Evolutionary conservation across 2,888 invertebrate species (phyloP).

Genomic region (Caenorhabditis sinica): DNA sequence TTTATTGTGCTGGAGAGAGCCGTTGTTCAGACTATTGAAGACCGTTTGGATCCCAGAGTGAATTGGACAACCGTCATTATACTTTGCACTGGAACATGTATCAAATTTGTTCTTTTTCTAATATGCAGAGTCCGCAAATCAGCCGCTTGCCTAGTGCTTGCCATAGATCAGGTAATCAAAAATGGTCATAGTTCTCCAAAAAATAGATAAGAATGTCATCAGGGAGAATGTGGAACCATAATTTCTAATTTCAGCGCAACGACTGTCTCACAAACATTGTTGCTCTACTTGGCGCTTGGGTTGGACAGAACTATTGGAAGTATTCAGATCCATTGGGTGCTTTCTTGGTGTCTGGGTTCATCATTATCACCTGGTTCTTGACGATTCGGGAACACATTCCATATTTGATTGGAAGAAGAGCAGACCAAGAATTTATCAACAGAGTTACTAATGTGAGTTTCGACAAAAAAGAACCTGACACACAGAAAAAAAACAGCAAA

Average conservation of each 20-base stretch:
- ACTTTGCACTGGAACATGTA: conserved; percentile 70
- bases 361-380: conserved; percentile 75
- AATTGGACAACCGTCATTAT: conserved; percentile 71
- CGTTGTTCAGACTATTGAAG: conserved; percentile 81
- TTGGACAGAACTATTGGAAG: conserved; percentile 84
- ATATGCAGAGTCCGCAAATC: conserved; percentile 73
- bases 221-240: neutral
- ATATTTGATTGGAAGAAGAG: conserved; percentile 74
- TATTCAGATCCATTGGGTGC: conserved; percentile 86
- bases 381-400: conserved; percentile 76
- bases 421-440: conserved; percentile 74
- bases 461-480: neutral
- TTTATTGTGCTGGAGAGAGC: conserved; percentile 84
- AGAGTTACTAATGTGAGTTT: conserved; percentile 72
- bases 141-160: conserved; percentile 77
- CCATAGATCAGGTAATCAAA: conserved; percentile 83
- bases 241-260: conserved; percentile 82
- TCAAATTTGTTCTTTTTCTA: conserved; percentile 74
- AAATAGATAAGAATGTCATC: neutral
- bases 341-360: conserved; percentile 82
- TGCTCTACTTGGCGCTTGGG: conserved; percentile 85
- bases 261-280: conserved; percentile 85
- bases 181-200: neutral
- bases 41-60: conserved; percentile 70
- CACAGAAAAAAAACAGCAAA: neutral